Evolutionary conservation across 2,797 vertebrate species (phyloP), one percentile per base, ranked within the genome.

Genomic region (Poeciliopsis gracilis): DNA sequence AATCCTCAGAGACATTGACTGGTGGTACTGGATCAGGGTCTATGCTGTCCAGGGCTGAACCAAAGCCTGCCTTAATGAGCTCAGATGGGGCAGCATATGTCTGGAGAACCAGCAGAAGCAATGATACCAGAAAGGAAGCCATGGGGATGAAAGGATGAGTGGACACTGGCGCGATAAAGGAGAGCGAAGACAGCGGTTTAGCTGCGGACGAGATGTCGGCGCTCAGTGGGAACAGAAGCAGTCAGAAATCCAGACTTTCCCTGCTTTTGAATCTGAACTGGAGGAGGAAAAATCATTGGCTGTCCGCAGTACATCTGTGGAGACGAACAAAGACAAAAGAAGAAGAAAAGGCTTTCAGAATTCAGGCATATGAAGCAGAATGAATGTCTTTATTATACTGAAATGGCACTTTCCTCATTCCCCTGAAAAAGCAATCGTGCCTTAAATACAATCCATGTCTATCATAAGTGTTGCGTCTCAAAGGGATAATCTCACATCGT

Each of bases 71-170:
- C 79, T 90, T 92, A 81, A 90, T 61, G 59, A 91, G 71, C 73
- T 95, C 95, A 46, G 92, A 86, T 23, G 96, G 95, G 76, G 95
- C 96, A 49, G 94, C 94, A 1, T 94, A 94, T 15, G 94, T 91
- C 82, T 93, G 96, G 87, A 96, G 93, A 89, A 96, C 95, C 93
- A 98, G 91, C 80, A 98, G 93, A 86, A 97, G 94, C 90, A 94
- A 93, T 69, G 96, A 97, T 76, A 94, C 85, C 25, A 97, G 92
- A 72, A 97, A 92, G 91, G 94, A 95, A 89, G 97, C 95, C 97
- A 98, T 98, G 94, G 87, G 92, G 91, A 73, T 7, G 46, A 57
- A 83, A 67, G 55, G 71, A 77, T 66, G 73, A 73, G n/a, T 6
- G 43, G 28, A 79, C 47, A 79, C 15, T 33, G 72, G 76, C 66